Evolutionary conservation across 1,140 invertebrate genomes (phyloP).

Genomic region (Meloidogyne floridensis): DNA sequence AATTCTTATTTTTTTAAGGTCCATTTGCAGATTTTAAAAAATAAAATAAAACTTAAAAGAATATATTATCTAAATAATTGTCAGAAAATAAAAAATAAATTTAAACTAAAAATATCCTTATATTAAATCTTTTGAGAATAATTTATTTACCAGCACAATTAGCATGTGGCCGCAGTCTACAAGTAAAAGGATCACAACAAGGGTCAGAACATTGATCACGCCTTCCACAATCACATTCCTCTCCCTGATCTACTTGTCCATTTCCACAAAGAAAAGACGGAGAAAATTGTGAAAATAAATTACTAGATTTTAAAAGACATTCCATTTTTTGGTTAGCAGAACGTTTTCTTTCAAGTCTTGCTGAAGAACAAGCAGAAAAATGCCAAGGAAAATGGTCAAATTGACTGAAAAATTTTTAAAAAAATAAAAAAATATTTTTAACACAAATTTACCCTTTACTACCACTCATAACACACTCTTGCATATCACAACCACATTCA

Average conservation of each 20-base stretch:
- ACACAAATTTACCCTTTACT: not conserved
- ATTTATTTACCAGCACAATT: conserved; percentile 53
- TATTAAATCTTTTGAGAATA: not conserved
- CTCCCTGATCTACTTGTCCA: conserved; percentile 59
- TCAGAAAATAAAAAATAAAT: not conserved
- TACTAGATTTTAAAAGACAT: conserved; percentile 57
- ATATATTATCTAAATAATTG: not conserved
- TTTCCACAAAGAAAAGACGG: conserved; percentile 62
- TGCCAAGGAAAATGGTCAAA: conserved; percentile 37
- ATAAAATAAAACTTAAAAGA: not conserved
- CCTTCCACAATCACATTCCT: conserved; percentile 65
- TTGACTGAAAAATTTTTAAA: not conserved
- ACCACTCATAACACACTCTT: conserved; percentile 50
- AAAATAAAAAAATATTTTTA: not conserved
- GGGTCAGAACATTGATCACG: conserved; percentile 62
- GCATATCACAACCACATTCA: conserved; percentile 50
- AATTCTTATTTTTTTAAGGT: no score
- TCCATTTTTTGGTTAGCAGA: conserved; percentile 43
- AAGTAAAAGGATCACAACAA: conserved; percentile 64
- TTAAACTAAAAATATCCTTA: not conserved
- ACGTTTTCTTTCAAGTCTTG: conserved; percentile 50
- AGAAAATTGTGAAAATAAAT: conserved; percentile 59
- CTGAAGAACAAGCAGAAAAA: conserved; percentile 62
- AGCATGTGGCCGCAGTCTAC: conserved; percentile 61
- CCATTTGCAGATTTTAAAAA: no score